phyloP scores from a whole-genome alignment of 1,140 invertebrate species.

The Himalopsyche phryganea region DNA sequence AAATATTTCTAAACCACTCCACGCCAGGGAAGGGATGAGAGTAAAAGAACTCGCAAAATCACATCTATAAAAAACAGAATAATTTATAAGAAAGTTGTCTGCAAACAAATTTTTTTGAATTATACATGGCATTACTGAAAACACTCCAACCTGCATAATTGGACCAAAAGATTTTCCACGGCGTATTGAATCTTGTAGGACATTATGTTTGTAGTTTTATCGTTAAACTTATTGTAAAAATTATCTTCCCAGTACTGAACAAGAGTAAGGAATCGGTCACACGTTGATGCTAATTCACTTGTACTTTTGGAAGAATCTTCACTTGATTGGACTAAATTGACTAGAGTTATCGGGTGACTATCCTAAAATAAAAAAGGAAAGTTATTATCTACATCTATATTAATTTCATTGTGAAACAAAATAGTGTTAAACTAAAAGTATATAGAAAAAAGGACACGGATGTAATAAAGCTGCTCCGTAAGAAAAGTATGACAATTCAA shows the following conservation, averaged over 20 bases:
- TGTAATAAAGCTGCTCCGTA: too few relatives aligned
- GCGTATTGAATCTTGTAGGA: conserved; percentile 37
- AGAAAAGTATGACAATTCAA: too few relatives aligned
- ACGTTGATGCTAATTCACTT: conserved; percentile 42
- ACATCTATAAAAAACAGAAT: conserved; percentile 36
- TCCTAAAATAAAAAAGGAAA: conserved; percentile 35
- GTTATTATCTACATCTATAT: conserved; percentile 11
- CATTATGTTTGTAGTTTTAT: conserved; percentile 32
- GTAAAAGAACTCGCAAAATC: conserved; percentile 45
- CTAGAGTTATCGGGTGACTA: conserved; percentile 42
- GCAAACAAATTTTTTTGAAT: too few relatives aligned
- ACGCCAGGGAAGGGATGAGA: conserved; percentile 46
- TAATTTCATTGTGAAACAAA: too few relatives aligned
- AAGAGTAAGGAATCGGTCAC: conserved; percentile 45
- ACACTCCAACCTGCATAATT: conserved; percentile 40
- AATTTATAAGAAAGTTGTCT: neutral
- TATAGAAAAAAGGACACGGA: too few relatives aligned
- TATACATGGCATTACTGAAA: too few relatives aligned
- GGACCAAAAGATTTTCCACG: conserved; percentile 42
- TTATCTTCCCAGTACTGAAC: conserved; percentile 49
- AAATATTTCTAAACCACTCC: conserved; percentile 42
- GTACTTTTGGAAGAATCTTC: conserved; percentile 30
- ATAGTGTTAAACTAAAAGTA: too few relatives aligned
- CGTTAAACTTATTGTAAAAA: conserved; percentile 38
- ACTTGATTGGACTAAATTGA: conserved; percentile 37